Conservation (phyloP, 1,140 invertebrate species). For the Drosophila cardini region DNA sequence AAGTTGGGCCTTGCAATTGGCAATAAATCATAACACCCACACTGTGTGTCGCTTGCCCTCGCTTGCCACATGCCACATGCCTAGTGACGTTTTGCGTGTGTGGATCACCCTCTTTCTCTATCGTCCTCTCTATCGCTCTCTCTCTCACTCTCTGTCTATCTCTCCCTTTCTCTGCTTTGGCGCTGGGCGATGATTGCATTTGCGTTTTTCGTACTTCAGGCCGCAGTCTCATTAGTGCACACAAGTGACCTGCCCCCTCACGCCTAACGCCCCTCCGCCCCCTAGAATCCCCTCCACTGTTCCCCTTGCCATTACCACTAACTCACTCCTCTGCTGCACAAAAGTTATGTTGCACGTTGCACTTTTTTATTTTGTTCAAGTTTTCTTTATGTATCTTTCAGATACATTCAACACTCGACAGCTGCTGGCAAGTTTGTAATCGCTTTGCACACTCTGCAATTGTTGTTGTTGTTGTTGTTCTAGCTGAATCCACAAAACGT, state of each 20-base stretch:
- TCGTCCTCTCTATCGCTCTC: too few species aligned
- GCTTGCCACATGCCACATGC: slow-evolving; percentile 10
- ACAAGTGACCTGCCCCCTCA: slow-evolving; percentile 25
- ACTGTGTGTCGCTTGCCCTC: slow-evolving; percentile 29
- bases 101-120: slow-evolving; percentile 7
- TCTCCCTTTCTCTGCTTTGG: not conserved
- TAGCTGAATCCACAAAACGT: slow-evolving; percentile 44
- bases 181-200: slow-evolving; percentile 44
- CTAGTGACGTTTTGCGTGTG: slow-evolving; percentile 53
- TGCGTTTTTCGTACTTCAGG: slow-evolving; percentile 31
- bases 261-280: not conserved
- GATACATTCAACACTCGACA: slow-evolving; percentile 54
- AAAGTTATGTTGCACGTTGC: slow-evolving; percentile 40
- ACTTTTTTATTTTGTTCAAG: slow-evolving; percentile 17
- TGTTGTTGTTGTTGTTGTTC: slow-evolving; percentile 12
- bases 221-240: slow-evolving; percentile 49
- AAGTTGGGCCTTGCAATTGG: slow-evolving; percentile 62
- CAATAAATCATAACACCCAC: slow-evolving; percentile 82
- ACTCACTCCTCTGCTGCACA: slow-evolving; percentile 11
- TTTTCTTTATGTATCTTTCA: slow-evolving; percentile 44
- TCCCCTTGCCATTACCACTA: not conserved
- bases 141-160: not conserved
- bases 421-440: slow-evolving; percentile 58
- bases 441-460: slow-evolving; percentile 28
- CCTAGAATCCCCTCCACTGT: not conserved